Evolutionary conservation across 2,888 invertebrate species (phyloP), one percentile per base, ranked within the genome.

Genomic region (Oxycera nigricornis): DNA sequence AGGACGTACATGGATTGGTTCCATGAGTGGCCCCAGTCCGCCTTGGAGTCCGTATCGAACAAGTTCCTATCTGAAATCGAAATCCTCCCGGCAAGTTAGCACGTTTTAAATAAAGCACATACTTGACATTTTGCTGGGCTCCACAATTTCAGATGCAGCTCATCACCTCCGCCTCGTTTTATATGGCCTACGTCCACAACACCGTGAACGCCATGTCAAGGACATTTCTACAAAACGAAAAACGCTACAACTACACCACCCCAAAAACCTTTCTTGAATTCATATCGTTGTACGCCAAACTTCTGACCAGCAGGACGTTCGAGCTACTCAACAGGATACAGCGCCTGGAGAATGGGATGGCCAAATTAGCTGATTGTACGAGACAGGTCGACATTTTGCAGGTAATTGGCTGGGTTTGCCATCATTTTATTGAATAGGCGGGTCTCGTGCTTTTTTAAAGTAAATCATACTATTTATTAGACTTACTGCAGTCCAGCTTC

Each of bases 211-310:
- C 92, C 77, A 92, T 95, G 88, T 96, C 96, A 0, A 88, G 89
- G 62, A 86, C 89, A 72, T 97, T 95, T 86, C 88, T 94, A 78
- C 88, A 89, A 80, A 96, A 95, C 83, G 97, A 98, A 82, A 91
- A 91, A 75, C 89, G 97, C 24, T 96, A 94, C 86, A 97, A 97
- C 86, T 98, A 98, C 86, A 97, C 97, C 6, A 98, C 97, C 1
- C 98, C 98, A 0, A 98, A 98, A 87, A 95, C 96, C n/a, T 98
- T 97, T 87, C 87, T 98, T 73, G 97, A 98, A 84, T 96, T 96
- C 85, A 96, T 98, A 79, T 90, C 92, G 55, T 87, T 97, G 28
- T 98, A 91, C 82, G 87, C 90, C 26, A 94, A 94, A 83, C 85
- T 94, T 57, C 83, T 94, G 75, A 88, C 86, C 24, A 90, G 90